phyloP scores from a whole-genome alignment of 2,113 vertebrate species.

The Taxidea taxus region DNA sequence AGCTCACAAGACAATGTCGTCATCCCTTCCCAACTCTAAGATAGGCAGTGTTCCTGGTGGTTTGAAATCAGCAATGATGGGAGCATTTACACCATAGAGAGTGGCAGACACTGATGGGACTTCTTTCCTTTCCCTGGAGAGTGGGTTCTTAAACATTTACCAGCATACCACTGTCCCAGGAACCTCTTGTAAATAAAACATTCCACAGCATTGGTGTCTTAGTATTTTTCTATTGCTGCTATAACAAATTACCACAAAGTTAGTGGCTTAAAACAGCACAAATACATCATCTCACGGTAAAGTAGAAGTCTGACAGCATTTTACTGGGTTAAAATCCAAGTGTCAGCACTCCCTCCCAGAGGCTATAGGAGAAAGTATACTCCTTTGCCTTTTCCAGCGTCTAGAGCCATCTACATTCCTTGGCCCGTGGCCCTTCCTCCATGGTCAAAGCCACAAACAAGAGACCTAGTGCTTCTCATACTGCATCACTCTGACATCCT shows the following conservation, averaged over 20 bases:
- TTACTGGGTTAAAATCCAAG: neutral
- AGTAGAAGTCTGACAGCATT: neutral
- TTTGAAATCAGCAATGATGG: neutral
- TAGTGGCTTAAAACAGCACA: neutral
- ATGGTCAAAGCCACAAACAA: neutral
- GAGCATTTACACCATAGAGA: neutral
- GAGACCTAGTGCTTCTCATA: neutral
- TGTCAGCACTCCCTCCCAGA: neutral
- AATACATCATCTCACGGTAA: neutral
- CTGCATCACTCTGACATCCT: neutral
- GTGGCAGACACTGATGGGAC: neutral
- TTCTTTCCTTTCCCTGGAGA: neutral
- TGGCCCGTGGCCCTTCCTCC: neutral
- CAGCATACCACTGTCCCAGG: neutral
- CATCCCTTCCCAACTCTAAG: neutral
- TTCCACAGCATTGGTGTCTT: neutral
- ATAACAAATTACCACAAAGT: neutral
- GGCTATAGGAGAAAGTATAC: neutral
- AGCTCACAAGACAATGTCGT: neutral
- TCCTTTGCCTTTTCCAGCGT: neutral
- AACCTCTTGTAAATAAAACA: neutral
- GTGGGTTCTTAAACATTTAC: neutral
- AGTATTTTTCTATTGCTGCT: neutral
- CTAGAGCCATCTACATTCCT: neutral
- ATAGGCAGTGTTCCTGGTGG: neutral